phyloP scores from a whole-genome alignment of 2,888 invertebrate species.

The Eledone cirrhosa region DNA sequence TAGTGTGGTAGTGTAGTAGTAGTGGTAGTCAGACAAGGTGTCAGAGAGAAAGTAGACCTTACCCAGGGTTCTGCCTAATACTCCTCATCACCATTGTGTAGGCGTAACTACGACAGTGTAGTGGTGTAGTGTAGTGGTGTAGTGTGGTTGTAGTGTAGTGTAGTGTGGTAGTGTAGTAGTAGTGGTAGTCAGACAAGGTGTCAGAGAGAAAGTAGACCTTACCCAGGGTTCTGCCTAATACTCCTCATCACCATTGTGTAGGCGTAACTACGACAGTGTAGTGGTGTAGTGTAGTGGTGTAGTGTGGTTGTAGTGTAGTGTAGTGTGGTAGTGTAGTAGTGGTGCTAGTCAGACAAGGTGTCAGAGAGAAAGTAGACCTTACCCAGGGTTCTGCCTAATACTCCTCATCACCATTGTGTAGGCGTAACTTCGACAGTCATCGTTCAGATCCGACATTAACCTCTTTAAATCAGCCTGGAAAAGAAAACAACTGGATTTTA shows the following conservation, averaged over 20 bases:
- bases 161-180: too few species aligned
- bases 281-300: too few species aligned
- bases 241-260: conserved; percentile 78
- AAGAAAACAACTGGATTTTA: background rate
- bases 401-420: conserved; percentile 78
- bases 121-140: too few species aligned
- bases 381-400: conserved; percentile 75
- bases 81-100: too few species aligned
- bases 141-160: too few species aligned
- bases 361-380: conserved; percentile 26
- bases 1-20: too few species aligned
- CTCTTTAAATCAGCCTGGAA: conserved; percentile 70
- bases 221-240: conserved; percentile 75
- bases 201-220: conserved; percentile 26
- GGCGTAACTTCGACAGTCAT: conserved; percentile 76
- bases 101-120: too few species aligned
- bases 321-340: too few species aligned
- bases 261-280: conserved; percentile 77
- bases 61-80: too few species aligned
- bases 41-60: too few species aligned
- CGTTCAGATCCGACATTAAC: conserved; percentile 73
- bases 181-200: background rate
- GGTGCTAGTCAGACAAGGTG: background rate
- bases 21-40: too few species aligned
- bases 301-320: too few species aligned